Evolutionary conservation across 2,113 vertebrate species (phyloP), one percentile per base, ranked within the genome.

Genomic region (Eulemur rufifrons): DNA sequence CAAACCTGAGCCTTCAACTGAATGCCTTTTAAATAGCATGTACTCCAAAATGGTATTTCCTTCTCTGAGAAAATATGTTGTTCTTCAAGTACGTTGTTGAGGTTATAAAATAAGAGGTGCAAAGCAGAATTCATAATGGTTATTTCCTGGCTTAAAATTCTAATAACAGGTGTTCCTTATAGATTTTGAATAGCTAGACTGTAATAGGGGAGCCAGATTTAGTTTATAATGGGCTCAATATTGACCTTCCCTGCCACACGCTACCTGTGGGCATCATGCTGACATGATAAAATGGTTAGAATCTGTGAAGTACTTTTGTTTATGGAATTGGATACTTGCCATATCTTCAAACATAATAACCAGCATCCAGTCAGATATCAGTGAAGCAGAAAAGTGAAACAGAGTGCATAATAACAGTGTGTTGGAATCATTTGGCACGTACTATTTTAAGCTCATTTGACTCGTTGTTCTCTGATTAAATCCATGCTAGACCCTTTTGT

Each of bases 391-490:
- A 84, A 80, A 47, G 20, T 29, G 59, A 87, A 83, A 8, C 42
- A 5, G 61, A 77, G 69, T 73, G 61, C 13, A 34, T 74, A 83
- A 86, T 82, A 61, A 64, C 69, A 71, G 17, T 17, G 1, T 27
- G 20, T 85, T 54, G 0, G 37, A 0, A 1, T 59, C 74, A 45
- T 69, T 66, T 68, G 52, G 14, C 54, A 50, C 2, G 1, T 29
- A 39, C 68, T 52, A 68, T 89, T 61, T 66, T 68, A 32, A 84
- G 37, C 4, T 14, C 21, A 23, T 21, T 27, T 13, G 64, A 69
- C 76, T 81, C 39, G 68, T n/a, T 86, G 15, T 89, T 93, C 90
- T 50, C 56, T 90, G 17, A 84, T 91, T 95, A 81, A 94, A 93
- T 83, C 81, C 42, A 32, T 32, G 42, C 52, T 50, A 25, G 3